A percentile compares a stretch with the other conserved stretches of the same genome.
phyloP scores from a whole-genome alignment of 2,797 vertebrate genomes.

The Mycteria americana region DNA sequence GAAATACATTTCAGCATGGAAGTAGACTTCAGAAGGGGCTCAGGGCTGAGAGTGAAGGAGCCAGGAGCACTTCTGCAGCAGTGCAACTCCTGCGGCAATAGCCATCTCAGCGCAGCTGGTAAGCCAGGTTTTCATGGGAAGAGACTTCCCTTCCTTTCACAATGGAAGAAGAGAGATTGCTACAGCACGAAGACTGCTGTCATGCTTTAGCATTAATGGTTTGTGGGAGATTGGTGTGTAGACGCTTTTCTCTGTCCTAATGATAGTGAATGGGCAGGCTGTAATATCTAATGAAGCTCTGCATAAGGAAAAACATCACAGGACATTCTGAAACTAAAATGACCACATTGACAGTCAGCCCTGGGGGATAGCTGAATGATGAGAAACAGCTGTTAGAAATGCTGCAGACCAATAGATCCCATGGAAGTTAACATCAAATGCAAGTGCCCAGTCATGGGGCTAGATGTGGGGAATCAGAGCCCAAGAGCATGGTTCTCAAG shows the following conservation, averaged over 20 bases:
- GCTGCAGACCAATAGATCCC: background rate
- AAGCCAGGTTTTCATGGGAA: background rate
- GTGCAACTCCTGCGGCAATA: background rate
- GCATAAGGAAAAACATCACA: background rate
- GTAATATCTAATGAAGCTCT: background rate
- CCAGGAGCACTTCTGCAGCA: background rate
- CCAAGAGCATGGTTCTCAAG: accelerated
- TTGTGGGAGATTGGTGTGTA: background rate
- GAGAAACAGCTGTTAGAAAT: background rate
- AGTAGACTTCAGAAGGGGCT: background rate
- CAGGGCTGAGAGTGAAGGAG: background rate
- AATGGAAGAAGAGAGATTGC: background rate
- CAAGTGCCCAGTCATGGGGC: background rate
- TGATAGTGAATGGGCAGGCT: background rate
- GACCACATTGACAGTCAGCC: background rate
- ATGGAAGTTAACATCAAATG: background rate
- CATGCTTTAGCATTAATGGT: background rate
- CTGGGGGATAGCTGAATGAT: background rate
- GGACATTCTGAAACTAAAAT: background rate
- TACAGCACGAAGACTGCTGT: background rate
- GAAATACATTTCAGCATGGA: background rate
- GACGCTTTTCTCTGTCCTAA: background rate
- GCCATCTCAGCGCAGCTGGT: background rate
- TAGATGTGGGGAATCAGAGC: background rate
- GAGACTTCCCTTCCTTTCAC: background rate